These are phyloP conservation scores for Thalassoma bifasciatum DNA, from an alignment of 2,113 vertebrate genomes.

Conservation along the genomic window DNA sequence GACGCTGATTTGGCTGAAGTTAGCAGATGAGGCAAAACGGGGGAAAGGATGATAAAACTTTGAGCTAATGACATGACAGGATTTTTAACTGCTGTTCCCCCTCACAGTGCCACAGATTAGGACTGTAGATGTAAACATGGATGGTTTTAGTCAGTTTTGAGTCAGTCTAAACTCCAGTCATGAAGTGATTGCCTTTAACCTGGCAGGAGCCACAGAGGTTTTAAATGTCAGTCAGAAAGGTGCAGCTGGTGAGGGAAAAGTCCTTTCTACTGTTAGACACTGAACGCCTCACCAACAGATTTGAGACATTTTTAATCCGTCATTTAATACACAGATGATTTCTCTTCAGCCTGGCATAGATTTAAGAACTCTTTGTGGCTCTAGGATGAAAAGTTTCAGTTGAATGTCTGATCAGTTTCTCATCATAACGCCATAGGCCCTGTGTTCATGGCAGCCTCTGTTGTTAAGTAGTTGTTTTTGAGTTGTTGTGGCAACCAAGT, in stretches of 20 bases:
- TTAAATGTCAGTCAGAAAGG: neutral
- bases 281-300: neutral
- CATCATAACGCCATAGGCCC: constrained; percentile 3
- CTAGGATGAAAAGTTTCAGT: neutral
- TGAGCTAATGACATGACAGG: neutral
- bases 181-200: neutral
- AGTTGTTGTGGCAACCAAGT: constrained; percentile 43
- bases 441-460: neutral
- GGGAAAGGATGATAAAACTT: neutral
- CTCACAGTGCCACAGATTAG: neutral
- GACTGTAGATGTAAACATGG: constrained; percentile 9
- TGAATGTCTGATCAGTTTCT: constrained; percentile 26
- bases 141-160: neutral
- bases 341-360: neutral
- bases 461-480: constrained; percentile 26
- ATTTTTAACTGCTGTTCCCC: constrained; percentile 43
- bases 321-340: constrained; percentile 23
- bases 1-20: constrained; percentile 82
- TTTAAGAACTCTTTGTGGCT: neutral
- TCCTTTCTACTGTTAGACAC: neutral
- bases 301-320: neutral
- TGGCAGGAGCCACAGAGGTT: constrained; percentile 3
- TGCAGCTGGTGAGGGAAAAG: neutral
- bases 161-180: neutral
- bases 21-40: neutral